A percentile compares a stretch with the other conserved stretches of the same genome.
These are phyloP conservation scores for Cremastinae sp. DNA, from an alignment of 2,888 invertebrate species.

Conservation along the genomic window DNA sequence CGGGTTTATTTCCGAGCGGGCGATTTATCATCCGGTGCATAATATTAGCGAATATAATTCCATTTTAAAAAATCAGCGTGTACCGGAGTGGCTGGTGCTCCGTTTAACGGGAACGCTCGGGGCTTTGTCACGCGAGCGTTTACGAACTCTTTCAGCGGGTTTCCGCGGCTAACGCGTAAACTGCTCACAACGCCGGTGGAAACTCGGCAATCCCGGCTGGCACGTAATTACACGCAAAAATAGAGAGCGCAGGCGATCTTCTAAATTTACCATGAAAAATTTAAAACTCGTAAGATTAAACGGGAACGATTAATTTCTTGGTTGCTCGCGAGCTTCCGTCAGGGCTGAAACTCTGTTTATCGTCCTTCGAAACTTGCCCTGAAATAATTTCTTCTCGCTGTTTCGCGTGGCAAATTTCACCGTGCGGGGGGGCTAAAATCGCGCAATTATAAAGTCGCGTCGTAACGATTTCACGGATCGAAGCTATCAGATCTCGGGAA, in stretches of 20 bases:
- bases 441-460: conserved; percentile 55
- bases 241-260: conserved; percentile 54
- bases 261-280: conserved; percentile 62
- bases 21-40: conserved; percentile 40
- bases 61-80: conserved; percentile 52
- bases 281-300: conserved; percentile 57
- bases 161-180: conserved; percentile 23
- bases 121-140: conserved; percentile 57
- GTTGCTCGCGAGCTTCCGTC: conserved; percentile 29
- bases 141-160: conserved; percentile 55
- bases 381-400: conserved; percentile 50
- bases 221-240: conserved; percentile 47
- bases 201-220: conserved; percentile 37
- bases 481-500: conserved; percentile 59
- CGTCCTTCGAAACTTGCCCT: conserved; percentile 28
- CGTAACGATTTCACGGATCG: conserved; percentile 41
- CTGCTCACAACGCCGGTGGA: conserved; percentile 23
- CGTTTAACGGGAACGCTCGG: conserved; percentile 30
- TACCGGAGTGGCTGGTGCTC: conserved; percentile 37
- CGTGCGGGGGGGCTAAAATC: conserved; percentile 9
- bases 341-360: conserved; percentile 6
- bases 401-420: neutral
- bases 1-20: conserved; percentile 5
- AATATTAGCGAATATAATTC: conserved; percentile 55
- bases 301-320: conserved; percentile 53